phyloP scores from a whole-genome alignment of 2,797 vertebrate genomes.

The Argentina silus region DNA sequence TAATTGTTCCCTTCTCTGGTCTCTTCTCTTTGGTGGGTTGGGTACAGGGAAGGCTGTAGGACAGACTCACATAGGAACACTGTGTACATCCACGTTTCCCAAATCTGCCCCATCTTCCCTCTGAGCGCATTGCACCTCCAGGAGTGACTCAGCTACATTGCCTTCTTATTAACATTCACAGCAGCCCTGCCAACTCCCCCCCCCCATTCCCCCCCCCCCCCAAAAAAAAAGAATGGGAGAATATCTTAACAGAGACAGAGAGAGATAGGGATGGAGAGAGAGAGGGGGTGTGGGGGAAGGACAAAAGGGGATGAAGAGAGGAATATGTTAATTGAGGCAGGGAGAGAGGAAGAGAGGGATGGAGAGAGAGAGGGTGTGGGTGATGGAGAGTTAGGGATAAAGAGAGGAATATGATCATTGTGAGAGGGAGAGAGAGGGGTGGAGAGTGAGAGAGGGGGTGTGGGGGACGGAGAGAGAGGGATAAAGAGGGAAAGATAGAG shows the following conservation, averaged over 20 bases:
- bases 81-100: constrained; percentile 18
- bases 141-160: constrained; percentile 72
- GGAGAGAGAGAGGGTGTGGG: neutral
- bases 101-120: constrained; percentile 19
- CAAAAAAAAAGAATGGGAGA: constrained; percentile 25
- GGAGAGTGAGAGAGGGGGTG: neutral
- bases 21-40: no score
- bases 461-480: neutral
- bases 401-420: neutral
- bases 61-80: constrained; percentile 2
- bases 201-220: neutral
- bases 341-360: neutral
- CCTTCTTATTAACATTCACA: constrained; percentile 69
- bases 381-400: neutral
- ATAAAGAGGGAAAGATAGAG: neutral
- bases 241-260: neutral
- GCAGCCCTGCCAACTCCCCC: constrained; percentile 48
- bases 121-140: constrained; percentile 57
- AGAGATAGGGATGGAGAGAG: constrained; percentile 3
- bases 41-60: no score
- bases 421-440: neutral
- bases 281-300: neutral
- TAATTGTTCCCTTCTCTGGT: neutral
- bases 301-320: neutral
- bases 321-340: neutral